These are phyloP conservation scores for Manis pentadactyla DNA, from an alignment of 2,797 vertebrate genomes.

Conservation along the genomic window DNA sequence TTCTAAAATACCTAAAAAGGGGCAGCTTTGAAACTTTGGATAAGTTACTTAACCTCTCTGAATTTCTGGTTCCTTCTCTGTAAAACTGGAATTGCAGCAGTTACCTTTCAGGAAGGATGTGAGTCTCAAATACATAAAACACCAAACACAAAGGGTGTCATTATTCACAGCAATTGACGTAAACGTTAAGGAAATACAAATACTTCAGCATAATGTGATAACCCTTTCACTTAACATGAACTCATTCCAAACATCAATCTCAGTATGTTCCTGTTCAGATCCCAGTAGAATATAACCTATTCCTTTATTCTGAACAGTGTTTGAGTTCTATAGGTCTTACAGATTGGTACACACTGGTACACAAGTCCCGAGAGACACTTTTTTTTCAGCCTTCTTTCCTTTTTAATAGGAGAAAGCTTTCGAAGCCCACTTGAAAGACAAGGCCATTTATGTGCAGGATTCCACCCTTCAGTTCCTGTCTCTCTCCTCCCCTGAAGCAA, in stretches of 20 bases:
- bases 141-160: background rate
- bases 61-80: background rate
- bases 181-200: background rate
- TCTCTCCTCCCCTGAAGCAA: background rate
- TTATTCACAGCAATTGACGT: background rate
- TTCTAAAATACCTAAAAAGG: constrained; percentile 22
- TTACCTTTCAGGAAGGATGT: background rate
- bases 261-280: background rate
- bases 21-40: background rate
- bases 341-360: background rate
- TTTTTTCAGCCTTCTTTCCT: background rate
- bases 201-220: background rate
- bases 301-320: background rate
- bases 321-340: background rate
- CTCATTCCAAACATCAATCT: background rate
- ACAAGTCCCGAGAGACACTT: background rate
- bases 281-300: background rate
- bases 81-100: background rate
- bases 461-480: background rate
- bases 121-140: background rate
- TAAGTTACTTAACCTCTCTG: background rate
- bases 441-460: background rate
- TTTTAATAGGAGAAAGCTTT: background rate
- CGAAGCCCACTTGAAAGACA: background rate
- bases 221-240: background rate